A percentile compares a stretch with the other conserved stretches of the same genome.
phyloP scores from a whole-genome alignment of 2,888 invertebrate genomes.

The Athalia circularis region DNA sequence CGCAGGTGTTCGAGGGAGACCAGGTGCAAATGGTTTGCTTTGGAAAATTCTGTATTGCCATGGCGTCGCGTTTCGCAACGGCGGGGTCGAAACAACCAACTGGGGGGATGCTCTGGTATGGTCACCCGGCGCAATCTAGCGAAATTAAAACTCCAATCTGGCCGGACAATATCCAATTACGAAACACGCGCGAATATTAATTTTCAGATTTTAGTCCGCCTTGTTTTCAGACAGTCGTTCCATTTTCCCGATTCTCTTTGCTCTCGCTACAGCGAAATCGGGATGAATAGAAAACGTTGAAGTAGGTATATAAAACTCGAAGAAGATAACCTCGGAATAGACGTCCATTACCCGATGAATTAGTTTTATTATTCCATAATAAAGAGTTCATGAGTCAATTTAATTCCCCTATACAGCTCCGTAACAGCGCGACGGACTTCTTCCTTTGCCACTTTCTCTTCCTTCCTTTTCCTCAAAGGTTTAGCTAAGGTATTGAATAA shows the following conservation, averaged over 20 bases:
- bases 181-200: constrained; percentile 66
- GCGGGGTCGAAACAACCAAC: constrained; percentile 33
- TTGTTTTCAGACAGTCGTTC: constrained; percentile 50
- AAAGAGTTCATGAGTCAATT: constrained; percentile 42
- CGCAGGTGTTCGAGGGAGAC: background rate
- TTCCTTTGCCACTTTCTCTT: constrained; percentile 18
- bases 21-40: no score
- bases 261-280: background rate
- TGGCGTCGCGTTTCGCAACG: constrained; percentile 28
- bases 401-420: constrained; percentile 42
- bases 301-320: background rate
- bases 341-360: constrained; percentile 26
- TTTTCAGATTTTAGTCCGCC: constrained; percentile 63
- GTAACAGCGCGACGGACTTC: constrained; percentile 34
- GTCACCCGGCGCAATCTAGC: constrained; percentile 63
- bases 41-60: no score
- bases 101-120: constrained; percentile 50
- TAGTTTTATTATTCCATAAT: constrained; percentile 51
- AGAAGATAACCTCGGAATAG: no score
- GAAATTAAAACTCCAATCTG: constrained; percentile 72
- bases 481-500: constrained; percentile 50
- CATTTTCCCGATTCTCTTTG: background rate
- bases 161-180: constrained; percentile 72
- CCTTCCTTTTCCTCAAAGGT: constrained; percentile 11
- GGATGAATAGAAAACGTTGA: background rate